Evolutionary conservation across 92 coral and sea anemone species (phyloP).

Genomic region (Parazoanthus darwini): DNA sequence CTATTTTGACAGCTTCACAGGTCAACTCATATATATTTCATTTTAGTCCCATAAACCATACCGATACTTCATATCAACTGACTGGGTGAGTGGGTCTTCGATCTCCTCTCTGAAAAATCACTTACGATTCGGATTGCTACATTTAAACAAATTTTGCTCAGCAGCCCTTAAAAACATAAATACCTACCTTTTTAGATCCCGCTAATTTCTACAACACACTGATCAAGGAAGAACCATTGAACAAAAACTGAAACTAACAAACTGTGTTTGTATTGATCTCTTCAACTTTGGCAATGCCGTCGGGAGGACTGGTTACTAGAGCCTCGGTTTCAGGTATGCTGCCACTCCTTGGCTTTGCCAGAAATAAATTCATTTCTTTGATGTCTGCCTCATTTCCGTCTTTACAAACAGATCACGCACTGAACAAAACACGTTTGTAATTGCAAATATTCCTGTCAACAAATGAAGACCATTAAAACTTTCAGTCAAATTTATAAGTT

Average conservation of each 20-base stretch:
- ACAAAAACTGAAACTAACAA: too few species aligned
- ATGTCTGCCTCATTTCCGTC: constrained; percentile 39
- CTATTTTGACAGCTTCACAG: neutral
- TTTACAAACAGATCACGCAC: constrained; percentile 28
- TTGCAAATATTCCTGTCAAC: constrained; percentile 8
- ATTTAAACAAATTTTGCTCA: neutral
- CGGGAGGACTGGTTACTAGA: constrained; percentile 34
- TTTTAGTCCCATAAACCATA: too few species aligned
- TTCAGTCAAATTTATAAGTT: neutral
- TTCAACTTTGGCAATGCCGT: neutral
- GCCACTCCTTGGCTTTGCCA: constrained; percentile 8
- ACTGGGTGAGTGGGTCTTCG: neutral
- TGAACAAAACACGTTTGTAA: constrained; percentile 9
- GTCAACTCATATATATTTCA: neutral
- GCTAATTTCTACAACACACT: neutral
- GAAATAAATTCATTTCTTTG: constrained; percentile 12
- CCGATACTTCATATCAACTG: too few species aligned
- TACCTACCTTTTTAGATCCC: constrained; percentile 5
- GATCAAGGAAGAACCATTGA: neutral
- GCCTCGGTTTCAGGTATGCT: constrained; percentile 25
- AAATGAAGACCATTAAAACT: neutral
- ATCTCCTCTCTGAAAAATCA: neutral
- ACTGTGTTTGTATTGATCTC: neutral
- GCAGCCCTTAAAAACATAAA: neutral
- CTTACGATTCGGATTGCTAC: neutral